A percentile compares a stretch with the other conserved stretches of the same genome.
These are phyloP conservation scores for Scaptodrosophila latifasciaeformis DNA, from an alignment of 2,888 invertebrate genomes.

Conservation along the genomic window DNA sequence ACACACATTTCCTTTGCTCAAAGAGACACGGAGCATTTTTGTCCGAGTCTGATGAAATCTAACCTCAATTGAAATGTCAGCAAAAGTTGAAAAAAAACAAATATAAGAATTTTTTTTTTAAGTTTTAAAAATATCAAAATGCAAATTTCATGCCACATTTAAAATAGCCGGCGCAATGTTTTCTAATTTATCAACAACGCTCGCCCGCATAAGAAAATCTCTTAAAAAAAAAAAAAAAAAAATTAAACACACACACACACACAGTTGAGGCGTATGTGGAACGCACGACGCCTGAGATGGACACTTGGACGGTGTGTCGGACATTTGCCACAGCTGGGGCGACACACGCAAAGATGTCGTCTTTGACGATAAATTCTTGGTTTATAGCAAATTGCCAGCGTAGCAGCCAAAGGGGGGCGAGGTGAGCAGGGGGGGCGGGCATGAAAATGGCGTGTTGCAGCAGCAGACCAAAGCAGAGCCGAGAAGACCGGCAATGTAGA, in stretches of 20 bases:
- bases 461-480: background rate
- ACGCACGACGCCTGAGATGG: background rate
- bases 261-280: background rate
- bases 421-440: slow-evolving; percentile 6
- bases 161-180: slow-evolving; percentile 61
- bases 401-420: slow-evolving; percentile 39
- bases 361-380: slow-evolving; percentile 15
- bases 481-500: slow-evolving; percentile 62
- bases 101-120: too few species aligned
- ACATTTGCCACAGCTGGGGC: slow-evolving; percentile 41
- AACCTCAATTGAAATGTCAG: background rate
- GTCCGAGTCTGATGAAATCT: background rate
- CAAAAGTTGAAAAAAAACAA: too few species aligned
- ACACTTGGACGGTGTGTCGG: too few species aligned
- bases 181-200: slow-evolving; percentile 64
- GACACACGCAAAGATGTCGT: slow-evolving; percentile 31
- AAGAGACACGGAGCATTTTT: too few species aligned
- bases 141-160: slow-evolving; percentile 65
- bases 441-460: slow-evolving; percentile 14
- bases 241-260: background rate
- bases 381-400: too few species aligned
- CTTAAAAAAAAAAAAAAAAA: background rate
- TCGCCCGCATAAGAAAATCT: slow-evolving; percentile 46
- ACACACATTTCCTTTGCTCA: too few species aligned
- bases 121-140: slow-evolving; percentile 40